These are phyloP conservation scores for Galeopsomyia nigrocyanea DNA, from an alignment of 2,888 invertebrate genomes.

Conservation along the genomic window DNA sequence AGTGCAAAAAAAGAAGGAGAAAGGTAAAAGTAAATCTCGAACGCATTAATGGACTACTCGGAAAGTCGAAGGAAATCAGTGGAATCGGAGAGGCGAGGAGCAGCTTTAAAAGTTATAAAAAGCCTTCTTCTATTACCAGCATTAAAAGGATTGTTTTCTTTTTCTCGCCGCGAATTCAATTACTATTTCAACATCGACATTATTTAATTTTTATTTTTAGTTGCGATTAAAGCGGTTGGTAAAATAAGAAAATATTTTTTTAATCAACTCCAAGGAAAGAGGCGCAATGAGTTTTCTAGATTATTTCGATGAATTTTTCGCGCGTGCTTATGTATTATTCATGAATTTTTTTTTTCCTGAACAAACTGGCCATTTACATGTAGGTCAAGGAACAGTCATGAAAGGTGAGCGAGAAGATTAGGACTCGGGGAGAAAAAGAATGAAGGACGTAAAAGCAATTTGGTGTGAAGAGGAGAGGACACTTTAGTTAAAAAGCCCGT, in stretches of 20 bases:
- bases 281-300: background rate
- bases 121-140: background rate
- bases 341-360: background rate
- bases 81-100: background rate
- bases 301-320: background rate
- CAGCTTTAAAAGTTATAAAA: background rate
- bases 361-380: too few relatives aligned
- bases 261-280: background rate
- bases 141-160: background rate
- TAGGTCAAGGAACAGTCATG: background rate
- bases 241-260: background rate
- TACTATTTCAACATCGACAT: background rate
- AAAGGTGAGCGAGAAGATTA: conserved; percentile 13
- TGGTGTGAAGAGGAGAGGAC: conserved; percentile 18
- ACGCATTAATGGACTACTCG: conserved; percentile 31
- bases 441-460: conserved; percentile 28
- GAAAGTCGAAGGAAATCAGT: conserved; percentile 15
- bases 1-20: background rate
- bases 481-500: conserved; percentile 33
- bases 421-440: background rate
- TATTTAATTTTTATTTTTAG: background rate
- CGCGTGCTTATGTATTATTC: background rate
- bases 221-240: background rate
- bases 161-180: background rate
- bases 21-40: conserved; percentile 20